These are phyloP conservation scores for Barbus barbus DNA, from an alignment of 2,113 vertebrate genomes.

Conservation along the genomic window DNA sequence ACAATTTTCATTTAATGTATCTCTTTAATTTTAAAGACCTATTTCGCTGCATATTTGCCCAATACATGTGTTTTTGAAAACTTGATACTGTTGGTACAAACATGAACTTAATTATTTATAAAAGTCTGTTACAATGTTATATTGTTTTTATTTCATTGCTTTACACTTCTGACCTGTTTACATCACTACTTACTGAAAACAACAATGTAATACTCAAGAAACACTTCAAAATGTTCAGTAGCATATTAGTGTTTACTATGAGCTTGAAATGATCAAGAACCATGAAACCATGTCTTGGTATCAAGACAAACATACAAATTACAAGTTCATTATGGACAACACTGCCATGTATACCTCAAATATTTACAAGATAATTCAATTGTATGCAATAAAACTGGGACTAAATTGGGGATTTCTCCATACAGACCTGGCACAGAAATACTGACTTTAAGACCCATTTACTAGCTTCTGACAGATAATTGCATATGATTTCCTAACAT, in stretches of 20 bases:
- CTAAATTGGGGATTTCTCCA: not conserved
- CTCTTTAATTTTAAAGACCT: too few species aligned
- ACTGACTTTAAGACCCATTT: not conserved
- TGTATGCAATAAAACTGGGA: not conserved
- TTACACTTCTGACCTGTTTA: not conserved
- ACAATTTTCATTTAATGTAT: too few species aligned
- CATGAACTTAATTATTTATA: too few species aligned
- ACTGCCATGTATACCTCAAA: not conserved
- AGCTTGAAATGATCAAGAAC: not conserved
- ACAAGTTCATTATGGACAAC: not conserved
- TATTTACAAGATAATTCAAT: not conserved
- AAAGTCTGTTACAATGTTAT: not conserved
- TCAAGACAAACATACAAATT: not conserved
- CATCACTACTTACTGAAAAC: not conserved
- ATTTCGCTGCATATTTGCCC: too few species aligned
- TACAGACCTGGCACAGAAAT: not conserved
- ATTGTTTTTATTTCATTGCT: not conserved
- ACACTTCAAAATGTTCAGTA: not conserved
- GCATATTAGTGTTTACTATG: not conserved
- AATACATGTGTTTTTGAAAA: too few species aligned
- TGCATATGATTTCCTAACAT: not conserved
- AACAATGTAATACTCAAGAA: not conserved
- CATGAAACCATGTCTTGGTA: not conserved
- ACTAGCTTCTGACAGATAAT: not conserved
- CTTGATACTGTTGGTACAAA: too few species aligned